phyloP scores from a whole-genome alignment of 2,888 invertebrate genomes.

The Syritta pipiens region DNA sequence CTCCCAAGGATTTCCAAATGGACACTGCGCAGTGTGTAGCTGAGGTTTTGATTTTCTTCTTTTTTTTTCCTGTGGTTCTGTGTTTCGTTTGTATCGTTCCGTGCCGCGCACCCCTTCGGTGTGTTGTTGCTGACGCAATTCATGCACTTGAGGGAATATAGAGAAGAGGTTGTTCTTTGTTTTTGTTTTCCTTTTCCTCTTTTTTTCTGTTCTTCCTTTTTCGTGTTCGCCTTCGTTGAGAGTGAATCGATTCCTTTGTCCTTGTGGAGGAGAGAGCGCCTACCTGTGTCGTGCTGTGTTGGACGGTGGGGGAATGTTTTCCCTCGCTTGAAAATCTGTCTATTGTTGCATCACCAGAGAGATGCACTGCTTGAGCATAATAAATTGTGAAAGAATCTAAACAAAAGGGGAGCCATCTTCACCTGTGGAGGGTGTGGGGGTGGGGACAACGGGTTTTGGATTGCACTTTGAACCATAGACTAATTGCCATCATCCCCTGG shows the following conservation, averaged over 20 bases:
- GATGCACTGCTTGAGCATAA: background rate
- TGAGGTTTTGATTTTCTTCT: slow-evolving; percentile 13
- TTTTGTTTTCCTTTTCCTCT: slow-evolving; percentile 16
- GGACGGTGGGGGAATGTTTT: slow-evolving; percentile 6
- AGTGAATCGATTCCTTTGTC: slow-evolving; percentile 61
- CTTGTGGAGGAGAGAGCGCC: slow-evolving; percentile 35
- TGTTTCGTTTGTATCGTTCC: background rate
- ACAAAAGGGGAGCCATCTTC: background rate
- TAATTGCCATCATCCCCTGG: slow-evolving; percentile 25
- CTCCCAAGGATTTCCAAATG: slow-evolving; percentile 38
- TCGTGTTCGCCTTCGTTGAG: slow-evolving; percentile 5
- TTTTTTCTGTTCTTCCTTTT: slow-evolving; percentile 7
- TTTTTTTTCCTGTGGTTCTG: background rate
- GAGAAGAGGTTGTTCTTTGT: slow-evolving; percentile 36
- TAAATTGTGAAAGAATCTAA: slow-evolving; percentile 1
- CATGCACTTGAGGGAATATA: slow-evolving; percentile 41
- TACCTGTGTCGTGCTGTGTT: slow-evolving; percentile 28
- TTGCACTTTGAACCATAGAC: slow-evolving; percentile 38
- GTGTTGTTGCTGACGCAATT: slow-evolving; percentile 55
- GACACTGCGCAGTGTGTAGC: slow-evolving; percentile 47
- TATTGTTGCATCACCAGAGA: slow-evolving; percentile 44
- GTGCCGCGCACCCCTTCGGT: slow-evolving; percentile 1
- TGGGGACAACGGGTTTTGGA: slow-evolving; percentile 10
- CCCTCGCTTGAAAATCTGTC: slow-evolving; percentile 7
- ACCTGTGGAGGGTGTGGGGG: slow-evolving; percentile 1